phyloP scores from a whole-genome alignment of 2,113 vertebrate species.

The human (Homo sapiens) region GRCh38 chr16:68895501-68896000 shows the following conservation, averaged over 20 bases:
- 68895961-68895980: background rate
- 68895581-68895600: slow-evolving; percentile 38
- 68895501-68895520: background rate
- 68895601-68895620: slow-evolving; percentile 5
- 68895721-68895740: background rate
- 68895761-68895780: background rate
- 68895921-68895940: background rate
- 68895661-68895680: background rate
- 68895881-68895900: slow-evolving; percentile 14
- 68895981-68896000: too few species aligned
- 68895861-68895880: background rate
- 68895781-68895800: background rate
- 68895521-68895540: background rate
- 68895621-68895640: slow-evolving; percentile 24
- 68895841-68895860: background rate
- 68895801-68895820: background rate
- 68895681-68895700: background rate
- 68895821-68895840: background rate
- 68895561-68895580: slow-evolving; percentile 3
- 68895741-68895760: background rate
- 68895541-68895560: background rate
- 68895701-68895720: background rate
- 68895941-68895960: background rate
- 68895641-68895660: slow-evolving; percentile 15
- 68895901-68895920: background rate